Evolutionary conservation across 1,140 invertebrate genomes (phyloP), one percentile per base, ranked within the genome.

Genomic region (Drosophila ficusphila): DNA sequence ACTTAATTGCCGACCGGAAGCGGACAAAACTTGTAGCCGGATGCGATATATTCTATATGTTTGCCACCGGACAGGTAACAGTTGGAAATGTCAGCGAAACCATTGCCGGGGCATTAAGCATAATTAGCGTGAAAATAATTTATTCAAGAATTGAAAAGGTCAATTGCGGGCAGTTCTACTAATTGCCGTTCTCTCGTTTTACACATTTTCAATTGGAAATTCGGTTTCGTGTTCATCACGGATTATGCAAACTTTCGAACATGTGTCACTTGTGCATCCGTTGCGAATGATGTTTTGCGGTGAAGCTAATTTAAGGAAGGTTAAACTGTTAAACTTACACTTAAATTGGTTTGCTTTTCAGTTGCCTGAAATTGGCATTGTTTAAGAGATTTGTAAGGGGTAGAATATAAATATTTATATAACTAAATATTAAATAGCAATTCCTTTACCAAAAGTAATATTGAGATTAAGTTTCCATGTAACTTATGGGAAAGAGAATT

Each of bases 1-100:
- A 64, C 74, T 81, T 79, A 79, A 81, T 76, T 61, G 72, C 64
- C 34, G 12, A 53, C 60, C 62, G 62, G 62, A 67, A 67, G 27
- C 46, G 42, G 34, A 12, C 34, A 23, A 41, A 67, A 67, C 62
- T 67, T 67, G 62, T 67, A 60, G 62, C 34, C 62, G 62, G 60
- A 67, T 67, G 60, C 34, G 62, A 64, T 46, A 34, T 65, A 31
- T 39, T 41, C 62, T 64, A 41, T 49, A 64, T 62, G 33, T 48
- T 42, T 29, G 60, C 29, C 18, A 64, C 19, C 27, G 58, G 34
- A 33, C 62, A 65, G 61, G 61, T 64, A 44, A 8, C 48, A 61
- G 48, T 27, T 61, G 31, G 19, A 25, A 16, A 31, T 29, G 23
- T 5, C 60, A 57, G 14, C 9, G 39, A 61, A 67, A 21, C 38